Base-by-base conservation (phyloP, 1,140 invertebrate genomes). In the Caenorhabditis latens region DNA sequence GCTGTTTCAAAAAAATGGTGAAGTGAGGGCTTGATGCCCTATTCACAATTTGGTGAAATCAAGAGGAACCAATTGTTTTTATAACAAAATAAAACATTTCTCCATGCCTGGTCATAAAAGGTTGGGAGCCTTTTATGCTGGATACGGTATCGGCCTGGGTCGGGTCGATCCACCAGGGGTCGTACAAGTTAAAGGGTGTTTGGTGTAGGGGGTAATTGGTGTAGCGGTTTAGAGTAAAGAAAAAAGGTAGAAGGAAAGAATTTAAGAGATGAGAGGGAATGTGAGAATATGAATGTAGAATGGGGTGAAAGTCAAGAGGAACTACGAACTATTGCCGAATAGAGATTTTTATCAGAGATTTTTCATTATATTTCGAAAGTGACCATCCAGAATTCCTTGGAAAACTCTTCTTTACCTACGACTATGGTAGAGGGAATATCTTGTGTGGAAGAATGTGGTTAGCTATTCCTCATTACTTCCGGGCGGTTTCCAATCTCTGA, bases 51-150 rank as follows among this genome's bases (percentile, higher is more conserved):
- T 57, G 19, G 4, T 57, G 55, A 57, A 57, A 57, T 4, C 19
- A 11, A 57, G 55, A 57, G 55, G 55, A 57, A 57, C 16, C 13
- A 50, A 50, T 50, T 50, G 19, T 57, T 57, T 57, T 11, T 16
- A 13, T 16, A 57, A 16, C 19, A n/a, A n/a, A n/a, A n/a, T n/a
- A n/a, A n/a, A 13, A 13, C 19, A 11, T 57, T 57, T 11, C 55
- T 57, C 55, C 55, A 57, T 19, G 55, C 19, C 55, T 16, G 55
- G 55, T 11, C 55, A 57, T 57, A 19, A 13, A 4, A 4, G 55
- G 55, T 57, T 57, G 55, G 55, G 55, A 57, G 55, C 55, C 55
- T 19, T 57, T 57, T 19, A 57, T 57, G 55, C 55, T 57, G 55
- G 55, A 57, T 57, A 57, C 19, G 55, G 19, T 57, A 57, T 57